Evolutionary conservation across 1,140 invertebrate species (phyloP).

Genomic region (Bombus sibiricus): DNA sequence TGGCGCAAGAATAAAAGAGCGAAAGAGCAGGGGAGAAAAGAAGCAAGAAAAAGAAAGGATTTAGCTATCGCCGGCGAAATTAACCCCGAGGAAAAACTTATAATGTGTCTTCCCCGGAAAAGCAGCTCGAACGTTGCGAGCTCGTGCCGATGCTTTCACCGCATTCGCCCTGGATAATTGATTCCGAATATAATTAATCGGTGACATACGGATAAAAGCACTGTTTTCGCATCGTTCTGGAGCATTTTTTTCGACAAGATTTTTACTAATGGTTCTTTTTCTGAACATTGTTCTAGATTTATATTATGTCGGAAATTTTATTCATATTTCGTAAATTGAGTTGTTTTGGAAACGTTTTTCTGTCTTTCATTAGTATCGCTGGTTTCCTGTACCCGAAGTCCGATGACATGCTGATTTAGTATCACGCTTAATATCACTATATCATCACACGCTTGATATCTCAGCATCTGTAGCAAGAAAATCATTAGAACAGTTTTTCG

Average conservation of each 20-base stretch:
- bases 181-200: conserved; percentile 68
- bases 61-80: conserved; percentile 72
- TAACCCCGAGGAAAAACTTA: conserved; percentile 76
- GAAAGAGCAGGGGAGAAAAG: conserved; percentile 45
- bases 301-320: no score
- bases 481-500: conserved; percentile 5
- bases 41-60: conserved; percentile 56
- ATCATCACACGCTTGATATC: neutral
- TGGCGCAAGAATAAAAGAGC: conserved; percentile 64
- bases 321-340: no score
- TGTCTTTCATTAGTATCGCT: neutral
- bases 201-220: neutral
- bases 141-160: conserved; percentile 34
- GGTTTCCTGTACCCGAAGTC: neutral
- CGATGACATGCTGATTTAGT: neutral
- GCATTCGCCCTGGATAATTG: conserved; percentile 64
- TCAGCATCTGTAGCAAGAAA: neutral
- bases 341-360: no score
- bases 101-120: conserved; percentile 74
- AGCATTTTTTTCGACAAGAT: neutral
- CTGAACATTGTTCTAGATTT: no score
- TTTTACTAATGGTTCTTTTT: neutral
- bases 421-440: neutral
- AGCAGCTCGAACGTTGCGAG: conserved; percentile 58
- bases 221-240: neutral